Percentiles rank a stretch among this genome's conserved stretches.
These are phyloP conservation scores for Poeciliopsis occidentalis DNA, from an alignment of 2,113 vertebrate species.

Conservation along the genomic window DNA sequence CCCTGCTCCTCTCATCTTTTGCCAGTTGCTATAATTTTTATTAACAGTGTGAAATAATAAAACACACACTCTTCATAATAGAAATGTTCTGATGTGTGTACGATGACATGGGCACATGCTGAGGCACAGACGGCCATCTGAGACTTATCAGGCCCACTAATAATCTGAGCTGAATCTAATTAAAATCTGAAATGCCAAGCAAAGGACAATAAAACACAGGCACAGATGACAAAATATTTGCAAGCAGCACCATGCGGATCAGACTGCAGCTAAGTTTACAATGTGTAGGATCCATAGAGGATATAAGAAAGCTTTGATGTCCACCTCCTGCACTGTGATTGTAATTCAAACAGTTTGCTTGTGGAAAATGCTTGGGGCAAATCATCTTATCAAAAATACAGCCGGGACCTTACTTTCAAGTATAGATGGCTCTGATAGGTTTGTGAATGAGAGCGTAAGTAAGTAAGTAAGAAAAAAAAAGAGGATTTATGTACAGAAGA, in stretches of 20 bases:
- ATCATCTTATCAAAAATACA: constrained; percentile 52
- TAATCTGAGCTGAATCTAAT: constrained; percentile 62
- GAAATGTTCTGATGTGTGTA: constrained; percentile 16
- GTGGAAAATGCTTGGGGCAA: constrained; percentile 52
- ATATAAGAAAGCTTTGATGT: constrained; percentile 54
- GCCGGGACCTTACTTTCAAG: constrained; percentile 40
- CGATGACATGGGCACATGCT: constrained; percentile 23
- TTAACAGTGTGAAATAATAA: constrained; percentile 41
- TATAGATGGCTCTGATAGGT: constrained; percentile 33
- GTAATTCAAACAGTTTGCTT: constrained; percentile 48
- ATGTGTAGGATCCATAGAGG: constrained; percentile 10
- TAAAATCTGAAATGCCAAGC: constrained; percentile 65
- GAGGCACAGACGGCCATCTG: constrained; percentile 13
- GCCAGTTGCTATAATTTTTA: constrained; percentile 28
- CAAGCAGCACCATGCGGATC: constrained; percentile 9
- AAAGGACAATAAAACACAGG: constrained; percentile 19
- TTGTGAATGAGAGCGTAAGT: constrained; percentile 20
- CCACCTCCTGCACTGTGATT: constrained; percentile 43
- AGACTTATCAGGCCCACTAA: constrained; percentile 54
- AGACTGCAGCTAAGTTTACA: constrained; percentile 33
- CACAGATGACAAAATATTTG: constrained; percentile 6
- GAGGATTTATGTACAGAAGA: not conserved
- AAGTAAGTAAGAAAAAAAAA: constrained; percentile 16
- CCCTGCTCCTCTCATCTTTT: constrained; percentile 6
- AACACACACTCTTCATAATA: constrained; percentile 23